These are phyloP conservation scores for Pocillopora grandis DNA, from an alignment of 92 coral and sea anemone genomes.

Conservation along the genomic window DNA sequence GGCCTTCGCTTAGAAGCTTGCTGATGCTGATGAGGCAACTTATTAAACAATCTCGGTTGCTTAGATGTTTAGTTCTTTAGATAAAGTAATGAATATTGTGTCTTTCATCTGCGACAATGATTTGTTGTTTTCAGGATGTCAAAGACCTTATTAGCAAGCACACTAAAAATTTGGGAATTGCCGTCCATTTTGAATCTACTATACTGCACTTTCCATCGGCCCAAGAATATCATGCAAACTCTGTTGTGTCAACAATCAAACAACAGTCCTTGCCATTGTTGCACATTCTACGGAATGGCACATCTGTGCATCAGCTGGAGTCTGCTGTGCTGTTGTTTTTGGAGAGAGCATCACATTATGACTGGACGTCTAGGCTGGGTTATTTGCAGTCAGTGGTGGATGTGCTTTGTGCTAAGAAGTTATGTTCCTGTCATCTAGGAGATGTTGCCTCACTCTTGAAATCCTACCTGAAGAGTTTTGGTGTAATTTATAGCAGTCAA, in stretches of 20 bases:
- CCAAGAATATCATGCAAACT: conserved; percentile 55
- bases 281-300: conserved; percentile 57
- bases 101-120: no score
- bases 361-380: conserved; percentile 78
- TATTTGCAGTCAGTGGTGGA: conserved; percentile 47
- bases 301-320: conserved; percentile 41
- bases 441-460: background rate
- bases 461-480: conserved; percentile 5
- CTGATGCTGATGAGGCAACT: no score
- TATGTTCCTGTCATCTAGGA: background rate
- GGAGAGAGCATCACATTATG: conserved; percentile 69
- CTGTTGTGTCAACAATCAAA: conserved; percentile 62
- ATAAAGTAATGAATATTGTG: background rate
- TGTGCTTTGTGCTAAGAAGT: background rate
- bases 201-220: conserved; percentile 58
- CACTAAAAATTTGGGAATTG: background rate
- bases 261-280: conserved; percentile 71
- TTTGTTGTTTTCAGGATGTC: conserved; percentile 26
- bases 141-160: conserved; percentile 43
- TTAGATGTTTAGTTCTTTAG: no score
- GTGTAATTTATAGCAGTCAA: conserved; percentile 39
- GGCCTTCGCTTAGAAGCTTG: no score
- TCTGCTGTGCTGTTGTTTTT: conserved; percentile 68
- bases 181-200: background rate
- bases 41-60: no score